Percentiles rank a stretch among this genome's conserved stretches.
Evolutionary conservation across 2,797 vertebrate species (phyloP).

Genomic region (Morus bassanus): DNA sequence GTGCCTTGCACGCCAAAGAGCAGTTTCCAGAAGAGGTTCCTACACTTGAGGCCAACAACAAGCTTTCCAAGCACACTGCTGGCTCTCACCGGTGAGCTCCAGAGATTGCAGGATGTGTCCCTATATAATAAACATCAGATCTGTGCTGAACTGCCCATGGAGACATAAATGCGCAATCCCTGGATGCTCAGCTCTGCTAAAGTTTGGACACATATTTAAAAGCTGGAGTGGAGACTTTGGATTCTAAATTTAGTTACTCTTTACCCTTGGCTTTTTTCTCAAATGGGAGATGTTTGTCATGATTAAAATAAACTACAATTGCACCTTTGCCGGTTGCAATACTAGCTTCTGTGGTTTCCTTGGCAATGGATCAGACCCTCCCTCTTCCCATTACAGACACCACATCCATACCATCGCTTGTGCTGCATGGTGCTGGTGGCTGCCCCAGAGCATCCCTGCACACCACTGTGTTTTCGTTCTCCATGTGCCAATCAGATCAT

Average conservation of each 20-base stretch:
- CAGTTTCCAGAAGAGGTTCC: not conserved
- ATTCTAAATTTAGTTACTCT: not conserved
- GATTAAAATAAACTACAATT: not conserved
- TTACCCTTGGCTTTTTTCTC: constrained; percentile 21
- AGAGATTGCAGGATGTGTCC: not conserved
- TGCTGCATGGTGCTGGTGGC: not conserved
- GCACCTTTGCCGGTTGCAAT: not conserved
- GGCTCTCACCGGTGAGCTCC: not conserved
- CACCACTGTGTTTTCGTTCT: not conserved
- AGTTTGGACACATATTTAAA: not conserved
- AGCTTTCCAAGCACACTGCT: not conserved
- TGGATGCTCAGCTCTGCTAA: not conserved
- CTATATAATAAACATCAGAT: rapidly evolving
- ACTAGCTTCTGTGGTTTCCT: constrained; percentile 39
- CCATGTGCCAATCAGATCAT: not conserved
- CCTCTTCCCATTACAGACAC: not conserved
- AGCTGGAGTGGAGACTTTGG: not conserved
- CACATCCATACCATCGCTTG: not conserved
- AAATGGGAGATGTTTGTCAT: not conserved
- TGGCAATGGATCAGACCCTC: not conserved
- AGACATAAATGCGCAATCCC: not conserved
- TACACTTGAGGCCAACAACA: not conserved
- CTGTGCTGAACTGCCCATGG: not conserved
- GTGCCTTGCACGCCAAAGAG: not conserved
- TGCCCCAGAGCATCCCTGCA: not conserved